These are phyloP conservation scores for Eledona agricola DNA, from an alignment of 2,888 invertebrate genomes.

Conservation along the genomic window DNA sequence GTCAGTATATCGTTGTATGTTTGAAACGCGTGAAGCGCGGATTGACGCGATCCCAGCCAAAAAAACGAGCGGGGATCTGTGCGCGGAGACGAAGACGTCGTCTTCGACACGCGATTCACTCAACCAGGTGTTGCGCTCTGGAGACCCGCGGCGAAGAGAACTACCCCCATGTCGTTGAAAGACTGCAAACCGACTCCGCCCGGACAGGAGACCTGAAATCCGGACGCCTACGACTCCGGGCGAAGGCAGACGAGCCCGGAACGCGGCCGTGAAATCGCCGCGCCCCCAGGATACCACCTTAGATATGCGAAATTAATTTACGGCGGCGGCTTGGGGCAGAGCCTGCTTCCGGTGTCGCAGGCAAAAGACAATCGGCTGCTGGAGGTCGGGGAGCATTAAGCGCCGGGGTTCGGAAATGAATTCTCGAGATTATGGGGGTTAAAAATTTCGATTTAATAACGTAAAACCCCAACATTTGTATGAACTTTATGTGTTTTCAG, in stretches of 20 bases:
- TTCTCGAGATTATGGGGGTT: too few relatives aligned
- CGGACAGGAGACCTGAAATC: conserved; percentile 52
- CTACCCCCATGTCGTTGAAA: conserved; percentile 54
- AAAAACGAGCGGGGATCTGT: conserved; percentile 1
- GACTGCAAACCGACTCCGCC: conserved; percentile 60
- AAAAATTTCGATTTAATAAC: too few relatives aligned
- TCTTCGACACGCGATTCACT: conserved; percentile 43
- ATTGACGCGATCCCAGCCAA: conserved; percentile 40
- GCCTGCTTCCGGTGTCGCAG: too few relatives aligned
- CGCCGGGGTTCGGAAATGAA: too few relatives aligned
- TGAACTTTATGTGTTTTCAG: too few relatives aligned
- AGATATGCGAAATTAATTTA: too few relatives aligned
- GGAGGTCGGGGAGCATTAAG: too few relatives aligned
- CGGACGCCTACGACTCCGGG: conserved; percentile 44
- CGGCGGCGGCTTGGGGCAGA: too few relatives aligned
- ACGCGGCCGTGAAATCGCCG: conserved; percentile 47
- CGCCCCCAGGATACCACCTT: conserved; percentile 6
- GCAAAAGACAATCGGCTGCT: too few relatives aligned
- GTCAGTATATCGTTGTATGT: conserved; percentile 39
- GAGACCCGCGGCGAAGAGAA: conserved; percentile 46
- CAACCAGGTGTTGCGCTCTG: conserved; percentile 54
- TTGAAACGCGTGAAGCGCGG: conserved; percentile 36
- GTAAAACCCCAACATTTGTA: too few relatives aligned
- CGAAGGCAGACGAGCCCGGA: conserved; percentile 46
- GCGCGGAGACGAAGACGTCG: background rate